Evolutionary conservation across 2,113 vertebrate genomes (phyloP).

Genomic region (Melanocharis versteri): DNA sequence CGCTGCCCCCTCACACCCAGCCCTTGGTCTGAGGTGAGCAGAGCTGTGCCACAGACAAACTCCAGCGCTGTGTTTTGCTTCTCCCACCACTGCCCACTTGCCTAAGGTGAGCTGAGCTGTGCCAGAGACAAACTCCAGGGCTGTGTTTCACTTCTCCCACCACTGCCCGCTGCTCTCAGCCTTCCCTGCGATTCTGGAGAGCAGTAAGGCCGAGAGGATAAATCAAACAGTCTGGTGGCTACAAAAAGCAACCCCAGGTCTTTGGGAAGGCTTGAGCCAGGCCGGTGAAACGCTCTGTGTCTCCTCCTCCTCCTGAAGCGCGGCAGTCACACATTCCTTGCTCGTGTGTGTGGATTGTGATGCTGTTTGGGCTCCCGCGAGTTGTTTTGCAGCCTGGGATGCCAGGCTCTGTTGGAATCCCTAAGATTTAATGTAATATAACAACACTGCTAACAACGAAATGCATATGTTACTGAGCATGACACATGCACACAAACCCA

Average conservation of each 20-base stretch:
- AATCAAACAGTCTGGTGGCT: not conserved
- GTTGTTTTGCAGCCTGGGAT: not conserved
- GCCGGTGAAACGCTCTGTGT: not conserved
- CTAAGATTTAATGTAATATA: not conserved
- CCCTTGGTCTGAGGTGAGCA: too few species aligned
- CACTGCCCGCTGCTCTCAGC: not conserved
- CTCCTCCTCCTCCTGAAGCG: not conserved
- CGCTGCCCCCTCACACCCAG: too few species aligned
- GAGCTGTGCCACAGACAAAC: too few species aligned
- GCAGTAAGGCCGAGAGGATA: not conserved
- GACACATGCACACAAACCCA: not conserved
- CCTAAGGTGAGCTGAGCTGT: not conserved
- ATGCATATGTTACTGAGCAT: not conserved
- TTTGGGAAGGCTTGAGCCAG: not conserved
- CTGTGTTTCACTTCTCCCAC: not conserved
- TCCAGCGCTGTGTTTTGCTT: too few species aligned
- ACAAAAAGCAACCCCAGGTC: not conserved
- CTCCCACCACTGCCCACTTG: too few species aligned
- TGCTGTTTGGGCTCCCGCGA: not conserved
- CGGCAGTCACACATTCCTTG: not conserved
- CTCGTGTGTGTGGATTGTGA: not conserved
- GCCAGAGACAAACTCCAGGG: not conserved
- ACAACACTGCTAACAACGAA: not conserved
- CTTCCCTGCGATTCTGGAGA: not conserved
- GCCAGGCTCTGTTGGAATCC: not conserved